Evolutionary conservation across 2,113 vertebrate genomes (phyloP), one percentile per base, ranked within the genome.

Genomic region (Vulpes vulpes): DNA sequence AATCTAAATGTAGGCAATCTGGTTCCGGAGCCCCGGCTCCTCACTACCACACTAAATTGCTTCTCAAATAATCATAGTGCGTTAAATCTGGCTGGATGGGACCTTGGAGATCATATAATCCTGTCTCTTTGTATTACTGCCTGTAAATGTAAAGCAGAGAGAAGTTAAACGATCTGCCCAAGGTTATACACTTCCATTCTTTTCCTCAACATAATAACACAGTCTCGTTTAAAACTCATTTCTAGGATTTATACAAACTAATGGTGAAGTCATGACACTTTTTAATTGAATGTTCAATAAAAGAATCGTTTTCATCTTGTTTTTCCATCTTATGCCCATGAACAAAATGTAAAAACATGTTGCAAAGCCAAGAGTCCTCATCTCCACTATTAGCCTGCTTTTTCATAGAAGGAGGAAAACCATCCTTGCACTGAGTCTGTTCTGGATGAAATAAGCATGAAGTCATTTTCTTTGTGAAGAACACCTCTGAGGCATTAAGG

Each of bases 291-390:
- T 79, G 51, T 55, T 38, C 78, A 57, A 73, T 88, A 79, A 89
- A 93, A 95, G 86, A 96, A 97, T 96, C 69, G 64, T 96, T 95
- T 94, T 76, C 83, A 88, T 96, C 79, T 96, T 71, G 59, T 89
- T 96, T 95, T 97, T 78, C 82, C n/a, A 89, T 94, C 43, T 96
- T 35, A n/a, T 60, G 27, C 83, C 38, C n/a, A 49, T 65, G 65
- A 92, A 82, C 12, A 0, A 94, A 96, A 82, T 71, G 71, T 80
- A 94, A 92, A 95, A 93, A 89, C 9, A 9, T 79, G 64, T 76
- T 73, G n/a, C 81, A 79, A 83, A 96, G 60, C 80, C 55, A 25
- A 82, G 80, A 53, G 19, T 81, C 55, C 86, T 95, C 93, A 59
- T 91, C 71, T 87, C 51, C 55, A 79, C 51, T 57, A 64, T 73